Evolutionary conservation across 2,888 invertebrate genomes (phyloP).

Genomic region (Abscondita cerata): DNA sequence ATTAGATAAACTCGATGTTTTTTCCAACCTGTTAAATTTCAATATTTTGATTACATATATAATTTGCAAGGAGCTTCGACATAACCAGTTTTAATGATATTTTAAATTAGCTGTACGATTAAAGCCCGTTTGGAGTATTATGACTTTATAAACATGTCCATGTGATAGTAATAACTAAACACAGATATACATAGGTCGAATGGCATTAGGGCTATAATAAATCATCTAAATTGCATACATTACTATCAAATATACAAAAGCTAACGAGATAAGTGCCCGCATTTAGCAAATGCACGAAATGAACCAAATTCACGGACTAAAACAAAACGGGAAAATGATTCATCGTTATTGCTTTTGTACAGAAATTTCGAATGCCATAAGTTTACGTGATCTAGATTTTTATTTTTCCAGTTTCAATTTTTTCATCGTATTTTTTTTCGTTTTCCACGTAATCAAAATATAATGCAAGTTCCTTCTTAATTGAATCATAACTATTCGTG

Average conservation of each 20-base stretch:
- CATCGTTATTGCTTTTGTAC: constrained; percentile 2
- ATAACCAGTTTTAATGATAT: constrained; percentile 19
- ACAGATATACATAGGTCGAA: constrained; percentile 19
- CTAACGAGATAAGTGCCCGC: constrained; percentile 34
- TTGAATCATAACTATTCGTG: constrained; percentile 38
- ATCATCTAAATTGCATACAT: constrained; percentile 34
- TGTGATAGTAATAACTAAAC: constrained; percentile 24
- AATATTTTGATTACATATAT: not conserved
- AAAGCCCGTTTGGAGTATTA: constrained; percentile 3
- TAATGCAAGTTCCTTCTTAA: constrained; percentile 33
- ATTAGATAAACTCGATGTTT: constrained; percentile 1
- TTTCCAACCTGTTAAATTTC: not conserved
- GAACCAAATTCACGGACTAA: constrained; percentile 29
- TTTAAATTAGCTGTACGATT: constrained; percentile 15
- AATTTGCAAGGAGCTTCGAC: constrained; percentile 1
- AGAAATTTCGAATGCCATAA: constrained; percentile 12
- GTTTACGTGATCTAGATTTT: constrained; percentile 6
- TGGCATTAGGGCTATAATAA: constrained; percentile 25
- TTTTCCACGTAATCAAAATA: constrained; percentile 18
- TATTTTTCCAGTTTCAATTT: not conserved
- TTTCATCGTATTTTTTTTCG: not conserved
- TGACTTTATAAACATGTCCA: constrained; percentile 11
- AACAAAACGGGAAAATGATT: constrained; percentile 22
- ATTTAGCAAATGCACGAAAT: constrained; percentile 32
- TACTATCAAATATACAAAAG: constrained; percentile 35